Conservation (phyloP, 1,140 invertebrate species). For the Drosophila eugracilis region DNA sequence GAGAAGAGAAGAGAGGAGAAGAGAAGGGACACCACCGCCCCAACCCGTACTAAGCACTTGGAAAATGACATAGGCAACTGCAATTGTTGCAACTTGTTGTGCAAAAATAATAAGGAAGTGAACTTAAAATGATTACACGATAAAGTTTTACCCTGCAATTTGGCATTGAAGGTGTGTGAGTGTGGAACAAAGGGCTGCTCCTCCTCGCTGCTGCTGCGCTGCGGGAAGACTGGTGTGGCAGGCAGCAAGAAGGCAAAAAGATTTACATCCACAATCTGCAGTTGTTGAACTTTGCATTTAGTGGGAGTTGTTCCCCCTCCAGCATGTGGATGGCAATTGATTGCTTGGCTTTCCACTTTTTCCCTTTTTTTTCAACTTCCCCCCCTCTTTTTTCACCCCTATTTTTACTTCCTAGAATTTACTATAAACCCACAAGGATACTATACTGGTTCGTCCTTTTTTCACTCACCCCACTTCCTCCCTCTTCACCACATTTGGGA, state of each 20-base stretch:
- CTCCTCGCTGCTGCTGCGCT: no score
- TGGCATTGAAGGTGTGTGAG: conserved; percentile 55
- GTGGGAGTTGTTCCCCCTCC: no score
- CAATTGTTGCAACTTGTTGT: conserved; percentile 61
- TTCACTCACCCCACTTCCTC: background rate
- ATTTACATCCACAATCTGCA: conserved; percentile 46
- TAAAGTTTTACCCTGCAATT: conserved; percentile 78
- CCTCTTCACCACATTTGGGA: background rate
- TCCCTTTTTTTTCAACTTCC: background rate
- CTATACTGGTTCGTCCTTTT: background rate
- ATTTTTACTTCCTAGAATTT: background rate
- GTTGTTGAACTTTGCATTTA: conserved; percentile 51
- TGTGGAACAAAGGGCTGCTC: conserved; percentile 13
- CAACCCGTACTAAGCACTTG: conserved; percentile 69
- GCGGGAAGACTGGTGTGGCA: no score
- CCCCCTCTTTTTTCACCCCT: background rate
- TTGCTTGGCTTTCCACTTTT: background rate
- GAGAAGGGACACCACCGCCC: no score
- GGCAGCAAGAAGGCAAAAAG: conserved; percentile 8
- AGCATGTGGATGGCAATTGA: conserved; percentile 30
- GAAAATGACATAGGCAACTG: conserved; percentile 78
- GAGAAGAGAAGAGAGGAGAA: conserved; percentile 20
- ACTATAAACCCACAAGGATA: background rate
- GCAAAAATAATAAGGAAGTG: conserved; percentile 81
- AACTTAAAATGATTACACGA: conserved; percentile 82